Conservation (phyloP, 2,888 invertebrate species). For the Phlogophora meticulosa region DNA sequence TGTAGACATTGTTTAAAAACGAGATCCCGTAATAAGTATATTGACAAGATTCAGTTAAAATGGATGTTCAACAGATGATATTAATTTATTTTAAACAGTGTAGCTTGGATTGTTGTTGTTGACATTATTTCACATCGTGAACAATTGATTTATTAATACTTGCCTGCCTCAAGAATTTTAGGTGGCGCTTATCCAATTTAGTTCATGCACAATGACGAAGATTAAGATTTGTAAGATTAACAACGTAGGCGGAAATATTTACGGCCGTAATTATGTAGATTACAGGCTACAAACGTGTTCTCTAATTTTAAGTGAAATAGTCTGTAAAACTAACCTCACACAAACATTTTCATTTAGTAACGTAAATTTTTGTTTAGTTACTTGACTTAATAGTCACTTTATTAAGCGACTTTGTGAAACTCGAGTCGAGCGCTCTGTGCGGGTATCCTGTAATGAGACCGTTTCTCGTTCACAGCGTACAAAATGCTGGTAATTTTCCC, state of each 20-base stretch:
- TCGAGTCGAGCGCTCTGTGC: constrained; percentile 44
- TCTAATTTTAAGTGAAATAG: constrained; percentile 22
- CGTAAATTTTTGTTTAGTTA: constrained; percentile 24
- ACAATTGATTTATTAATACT: constrained; percentile 46
- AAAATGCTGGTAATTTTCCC: constrained; percentile 55
- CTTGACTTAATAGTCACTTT: constrained; percentile 42
- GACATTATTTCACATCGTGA: constrained; percentile 32
- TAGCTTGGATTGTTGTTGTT: constrained; percentile 11
- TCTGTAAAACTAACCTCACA: constrained; percentile 7
- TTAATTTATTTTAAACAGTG: constrained; percentile 32
- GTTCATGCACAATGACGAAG: constrained; percentile 17
- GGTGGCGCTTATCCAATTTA: constrained; percentile 43
- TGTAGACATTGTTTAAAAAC: background rate
- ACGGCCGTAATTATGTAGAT: constrained; percentile 12
- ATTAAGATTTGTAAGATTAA: constrained; percentile 24
- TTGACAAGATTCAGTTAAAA: constrained; percentile 24
- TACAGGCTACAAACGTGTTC: constrained; percentile 20
- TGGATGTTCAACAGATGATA: constrained; percentile 12
- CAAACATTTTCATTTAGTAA: constrained; percentile 25
- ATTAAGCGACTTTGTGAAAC: constrained; percentile 48
- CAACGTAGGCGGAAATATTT: constrained; percentile 27
- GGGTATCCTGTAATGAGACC: constrained; percentile 49
- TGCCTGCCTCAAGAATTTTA: constrained; percentile 6
- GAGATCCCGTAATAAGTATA: constrained; percentile 12
- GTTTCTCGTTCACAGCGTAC: constrained; percentile 53